These are phyloP conservation scores for Rhipidura dahli DNA, from an alignment of 2,113 vertebrate species.

Conservation along the genomic window DNA sequence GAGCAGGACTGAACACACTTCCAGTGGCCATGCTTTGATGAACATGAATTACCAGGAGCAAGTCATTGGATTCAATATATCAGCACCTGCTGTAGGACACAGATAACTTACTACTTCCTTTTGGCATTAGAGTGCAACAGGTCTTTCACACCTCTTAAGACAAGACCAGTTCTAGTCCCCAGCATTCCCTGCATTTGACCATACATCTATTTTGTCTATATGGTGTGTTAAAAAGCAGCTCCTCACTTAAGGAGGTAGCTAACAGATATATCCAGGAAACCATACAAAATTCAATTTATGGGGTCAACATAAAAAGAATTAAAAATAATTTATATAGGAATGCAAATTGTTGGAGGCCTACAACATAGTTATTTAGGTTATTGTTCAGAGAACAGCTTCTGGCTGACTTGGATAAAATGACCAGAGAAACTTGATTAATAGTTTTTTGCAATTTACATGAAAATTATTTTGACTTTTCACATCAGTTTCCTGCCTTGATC, in stretches of 20 bases:
- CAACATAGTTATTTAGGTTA: not conserved
- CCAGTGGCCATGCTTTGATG: not conserved
- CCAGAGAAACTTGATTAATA: not conserved
- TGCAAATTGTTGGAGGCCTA: not conserved
- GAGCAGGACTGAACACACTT: not conserved
- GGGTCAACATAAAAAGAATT: too few species aligned
- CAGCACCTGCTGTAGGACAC: not conserved
- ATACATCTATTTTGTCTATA: not conserved
- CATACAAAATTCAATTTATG: fast-evolving
- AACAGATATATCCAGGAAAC: not conserved
- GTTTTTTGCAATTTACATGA: not conserved
- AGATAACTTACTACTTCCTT: not conserved
- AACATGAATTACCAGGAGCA: not conserved
- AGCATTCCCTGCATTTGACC: not conserved
- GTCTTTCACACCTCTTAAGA: not conserved
- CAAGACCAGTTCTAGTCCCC: not conserved
- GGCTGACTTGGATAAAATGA: not conserved
- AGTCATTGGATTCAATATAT: not conserved
- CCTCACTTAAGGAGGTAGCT: not conserved
- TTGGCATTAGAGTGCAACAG: fast-evolving
- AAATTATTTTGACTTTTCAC: not conserved
- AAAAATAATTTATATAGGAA: too few species aligned
- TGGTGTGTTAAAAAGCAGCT: not conserved
- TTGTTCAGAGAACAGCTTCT: not conserved
- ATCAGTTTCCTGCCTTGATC: not conserved